Evolutionary conservation across 2,113 vertebrate genomes (phyloP).

Genomic region (Tyto alba): DNA sequence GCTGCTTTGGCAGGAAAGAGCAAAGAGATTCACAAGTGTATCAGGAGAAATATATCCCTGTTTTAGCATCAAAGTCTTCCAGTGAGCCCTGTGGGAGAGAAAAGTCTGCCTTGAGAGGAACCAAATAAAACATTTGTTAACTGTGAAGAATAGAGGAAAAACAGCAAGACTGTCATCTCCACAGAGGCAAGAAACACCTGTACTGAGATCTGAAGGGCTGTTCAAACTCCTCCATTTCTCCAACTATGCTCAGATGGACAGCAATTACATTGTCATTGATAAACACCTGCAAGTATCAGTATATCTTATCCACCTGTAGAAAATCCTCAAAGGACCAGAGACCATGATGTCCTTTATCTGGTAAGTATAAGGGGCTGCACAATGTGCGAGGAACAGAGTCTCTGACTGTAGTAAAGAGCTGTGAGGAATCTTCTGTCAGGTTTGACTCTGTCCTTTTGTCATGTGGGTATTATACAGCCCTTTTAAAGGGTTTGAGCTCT

Average conservation of each 20-base stretch:
- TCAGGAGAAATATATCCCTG: not conserved
- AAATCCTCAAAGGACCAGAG: not conserved
- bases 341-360: not conserved
- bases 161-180: not conserved
- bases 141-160: not conserved
- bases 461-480: not conserved
- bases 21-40: not conserved
- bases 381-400: not conserved
- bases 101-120: not conserved
- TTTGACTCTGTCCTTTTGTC: not conserved
- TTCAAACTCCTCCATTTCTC: not conserved
- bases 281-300: not conserved
- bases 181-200: not conserved
- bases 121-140: not conserved
- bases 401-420: not conserved
- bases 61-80: not conserved
- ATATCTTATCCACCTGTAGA: not conserved
- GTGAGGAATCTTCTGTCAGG: not conserved
- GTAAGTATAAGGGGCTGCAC: not conserved
- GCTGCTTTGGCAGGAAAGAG: not conserved
- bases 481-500: not conserved
- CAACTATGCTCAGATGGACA: too few species aligned
- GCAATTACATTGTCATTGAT: not conserved
- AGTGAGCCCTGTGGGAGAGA: not conserved
- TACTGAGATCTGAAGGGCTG: not conserved